phyloP scores from a whole-genome alignment of 2,113 vertebrate species.

The Amphiprion ocellaris region DNA sequence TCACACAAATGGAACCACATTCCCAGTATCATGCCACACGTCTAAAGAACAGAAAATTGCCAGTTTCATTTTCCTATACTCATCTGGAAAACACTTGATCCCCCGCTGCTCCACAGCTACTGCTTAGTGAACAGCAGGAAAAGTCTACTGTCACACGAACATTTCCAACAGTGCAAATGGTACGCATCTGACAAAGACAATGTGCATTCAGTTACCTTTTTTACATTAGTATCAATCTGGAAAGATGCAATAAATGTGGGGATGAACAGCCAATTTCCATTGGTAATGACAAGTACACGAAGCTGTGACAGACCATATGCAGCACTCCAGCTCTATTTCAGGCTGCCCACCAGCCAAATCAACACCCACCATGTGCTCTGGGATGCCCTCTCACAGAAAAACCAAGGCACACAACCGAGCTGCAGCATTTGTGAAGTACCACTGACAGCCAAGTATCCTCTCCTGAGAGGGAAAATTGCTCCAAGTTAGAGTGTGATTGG shows the following conservation, averaged over 20 bases:
- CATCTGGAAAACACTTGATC: slow-evolving; percentile 33
- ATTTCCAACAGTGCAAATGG: not conserved
- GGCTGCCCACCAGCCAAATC: slow-evolving; percentile 62
- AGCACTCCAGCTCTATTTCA: slow-evolving; percentile 66
- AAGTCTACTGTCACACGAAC: not conserved
- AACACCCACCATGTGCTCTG: slow-evolving; percentile 70
- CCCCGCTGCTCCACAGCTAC: slow-evolving; percentile 11
- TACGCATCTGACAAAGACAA: slow-evolving; percentile 3
- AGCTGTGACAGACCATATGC: slow-evolving; percentile 63
- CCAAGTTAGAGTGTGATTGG: slow-evolving; percentile 44
- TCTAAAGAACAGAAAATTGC: not conserved
- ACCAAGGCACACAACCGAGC: slow-evolving; percentile 45
- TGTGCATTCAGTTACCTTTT: not conserved
- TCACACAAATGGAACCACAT: not conserved
- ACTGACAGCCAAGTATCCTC: slow-evolving; percentile 59
- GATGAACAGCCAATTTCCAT: slow-evolving; percentile 48
- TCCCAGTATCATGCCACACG: not conserved
- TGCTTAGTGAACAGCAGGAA: slow-evolving; percentile 19
- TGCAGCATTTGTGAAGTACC: slow-evolving; percentile 55
- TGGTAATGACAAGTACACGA: slow-evolving; percentile 41
- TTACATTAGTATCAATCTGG: not conserved
- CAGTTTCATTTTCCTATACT: not conserved
- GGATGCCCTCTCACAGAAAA: slow-evolving; percentile 56
- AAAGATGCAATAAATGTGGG: not conserved
- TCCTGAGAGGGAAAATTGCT: slow-evolving; percentile 58